Conservation (phyloP, 2,888 invertebrate species). For the Crossocerus cetratus region DNA sequence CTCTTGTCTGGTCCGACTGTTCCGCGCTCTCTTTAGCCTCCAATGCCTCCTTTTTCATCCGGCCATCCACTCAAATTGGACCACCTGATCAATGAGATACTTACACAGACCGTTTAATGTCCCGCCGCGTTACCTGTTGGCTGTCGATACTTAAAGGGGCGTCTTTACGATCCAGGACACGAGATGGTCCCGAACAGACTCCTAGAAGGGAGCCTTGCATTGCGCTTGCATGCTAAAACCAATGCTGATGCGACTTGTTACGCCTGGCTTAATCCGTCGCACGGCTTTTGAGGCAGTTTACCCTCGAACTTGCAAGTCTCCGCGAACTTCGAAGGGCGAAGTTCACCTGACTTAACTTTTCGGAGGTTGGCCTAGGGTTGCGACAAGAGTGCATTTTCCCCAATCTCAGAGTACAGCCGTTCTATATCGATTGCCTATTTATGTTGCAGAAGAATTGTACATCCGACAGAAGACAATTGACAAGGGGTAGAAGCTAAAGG, state of each 20-base stretch:
- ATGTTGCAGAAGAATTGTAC: constrained; percentile 17
- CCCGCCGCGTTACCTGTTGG: too few relatives aligned
- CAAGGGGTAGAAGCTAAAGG: too few relatives aligned
- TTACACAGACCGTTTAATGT: constrained; percentile 9
- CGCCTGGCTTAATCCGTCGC: constrained; percentile 37
- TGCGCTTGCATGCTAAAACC: constrained; percentile 32
- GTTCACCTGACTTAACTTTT: neutral
- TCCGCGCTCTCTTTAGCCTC: constrained; percentile 2
- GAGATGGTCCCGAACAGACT: too few relatives aligned
- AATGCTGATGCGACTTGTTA: constrained; percentile 33
- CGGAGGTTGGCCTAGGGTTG: neutral
- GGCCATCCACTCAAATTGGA: constrained; percentile 32
- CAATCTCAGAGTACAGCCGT: neutral
- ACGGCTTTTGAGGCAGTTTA: constrained; percentile 31
- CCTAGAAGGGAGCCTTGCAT: neutral
- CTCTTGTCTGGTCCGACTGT: neutral
- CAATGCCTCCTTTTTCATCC: constrained; percentile 9
- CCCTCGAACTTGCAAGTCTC: constrained; percentile 10
- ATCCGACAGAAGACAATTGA: neutral
- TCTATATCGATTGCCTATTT: neutral
- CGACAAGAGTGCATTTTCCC: neutral
- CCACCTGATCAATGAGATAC: constrained; percentile 29
- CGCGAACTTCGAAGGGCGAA: constrained; percentile 17
- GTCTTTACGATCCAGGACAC: too few relatives aligned
- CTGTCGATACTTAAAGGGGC: too few relatives aligned